Evolutionary conservation across 2,888 invertebrate genomes (phyloP).

Genomic region (Oasisia sp.): DNA sequence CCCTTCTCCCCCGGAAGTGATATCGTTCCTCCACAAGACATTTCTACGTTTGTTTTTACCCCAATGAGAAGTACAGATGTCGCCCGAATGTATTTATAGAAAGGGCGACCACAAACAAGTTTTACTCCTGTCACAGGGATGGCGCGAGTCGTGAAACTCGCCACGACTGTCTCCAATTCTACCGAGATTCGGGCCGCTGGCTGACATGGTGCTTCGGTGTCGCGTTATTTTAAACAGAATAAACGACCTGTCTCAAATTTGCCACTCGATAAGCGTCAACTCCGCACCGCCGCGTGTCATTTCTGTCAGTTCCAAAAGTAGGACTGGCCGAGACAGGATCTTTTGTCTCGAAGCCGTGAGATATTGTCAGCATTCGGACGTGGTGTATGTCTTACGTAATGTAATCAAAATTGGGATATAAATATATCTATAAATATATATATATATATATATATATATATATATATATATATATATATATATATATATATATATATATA

Average conservation of each 20-base stretch:
- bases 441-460: no score
- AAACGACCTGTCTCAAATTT: not conserved
- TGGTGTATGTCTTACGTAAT: not conserved
- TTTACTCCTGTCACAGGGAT: not conserved
- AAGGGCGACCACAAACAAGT: not conserved
- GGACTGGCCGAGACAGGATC: not conserved
- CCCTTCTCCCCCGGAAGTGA: not conserved
- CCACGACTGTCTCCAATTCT: not conserved
- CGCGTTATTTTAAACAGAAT: not conserved
- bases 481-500: no score
- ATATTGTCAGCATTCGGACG: not conserved
- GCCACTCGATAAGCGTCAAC: not conserved
- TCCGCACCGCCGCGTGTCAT: not conserved
- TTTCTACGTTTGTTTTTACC: not conserved
- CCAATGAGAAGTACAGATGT: not conserved
- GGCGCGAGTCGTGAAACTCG: not conserved
- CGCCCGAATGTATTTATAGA: not conserved
- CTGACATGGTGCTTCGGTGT: not conserved
- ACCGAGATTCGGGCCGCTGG: not conserved
- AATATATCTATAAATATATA: not conserved
- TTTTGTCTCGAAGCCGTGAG: not conserved
- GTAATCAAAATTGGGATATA: not conserved
- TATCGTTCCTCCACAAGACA: not conserved
- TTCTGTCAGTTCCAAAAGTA: not conserved
- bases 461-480: no score